phyloP scores from a whole-genome alignment of 2,888 invertebrate genomes.

The Perdita meconis region DNA sequence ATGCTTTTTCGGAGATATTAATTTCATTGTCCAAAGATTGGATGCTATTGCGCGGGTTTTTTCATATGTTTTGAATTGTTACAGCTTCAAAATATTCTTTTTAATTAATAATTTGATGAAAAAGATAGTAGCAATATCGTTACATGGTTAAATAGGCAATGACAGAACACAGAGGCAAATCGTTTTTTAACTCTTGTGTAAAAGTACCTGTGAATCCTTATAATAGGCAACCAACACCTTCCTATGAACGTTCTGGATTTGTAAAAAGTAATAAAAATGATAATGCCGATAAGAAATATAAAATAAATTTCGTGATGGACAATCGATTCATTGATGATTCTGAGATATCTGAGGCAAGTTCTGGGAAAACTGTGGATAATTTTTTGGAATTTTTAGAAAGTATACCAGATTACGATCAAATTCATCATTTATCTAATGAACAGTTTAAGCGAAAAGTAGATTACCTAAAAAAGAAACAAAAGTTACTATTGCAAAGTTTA shows the following conservation, averaged over 20 bases:
- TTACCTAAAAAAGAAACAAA: constrained; percentile 88
- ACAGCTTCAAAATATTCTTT: background rate
- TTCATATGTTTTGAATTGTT: background rate
- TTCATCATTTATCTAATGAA: constrained; percentile 90
- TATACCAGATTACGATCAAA: constrained; percentile 92
- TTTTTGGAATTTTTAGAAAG: constrained; percentile 91
- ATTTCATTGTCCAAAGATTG: background rate
- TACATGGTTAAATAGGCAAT: constrained; percentile 73
- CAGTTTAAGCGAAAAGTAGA: constrained; percentile 91
- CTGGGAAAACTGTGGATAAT: constrained; percentile 85
- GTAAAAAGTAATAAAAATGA: constrained; percentile 58
- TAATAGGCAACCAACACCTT: constrained; percentile 89
- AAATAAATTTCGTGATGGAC: constrained; percentile 79
- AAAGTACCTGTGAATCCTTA: constrained; percentile 90
- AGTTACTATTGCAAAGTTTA: constrained; percentile 81
- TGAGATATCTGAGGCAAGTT: constrained; percentile 58
- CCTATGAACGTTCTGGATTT: constrained; percentile 86
- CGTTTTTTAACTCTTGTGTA: constrained; percentile 90
- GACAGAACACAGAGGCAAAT: constrained; percentile 86
- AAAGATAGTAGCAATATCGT: background rate
- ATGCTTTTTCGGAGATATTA: constrained; percentile 7
- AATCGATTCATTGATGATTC: constrained; percentile 43
- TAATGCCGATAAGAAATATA: constrained; percentile 73
- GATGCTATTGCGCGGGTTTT: constrained; percentile 7
- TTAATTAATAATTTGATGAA: background rate